Conservation (phyloP, 1,140 invertebrate species). For the Helicorthomorpha holstii region DNA sequence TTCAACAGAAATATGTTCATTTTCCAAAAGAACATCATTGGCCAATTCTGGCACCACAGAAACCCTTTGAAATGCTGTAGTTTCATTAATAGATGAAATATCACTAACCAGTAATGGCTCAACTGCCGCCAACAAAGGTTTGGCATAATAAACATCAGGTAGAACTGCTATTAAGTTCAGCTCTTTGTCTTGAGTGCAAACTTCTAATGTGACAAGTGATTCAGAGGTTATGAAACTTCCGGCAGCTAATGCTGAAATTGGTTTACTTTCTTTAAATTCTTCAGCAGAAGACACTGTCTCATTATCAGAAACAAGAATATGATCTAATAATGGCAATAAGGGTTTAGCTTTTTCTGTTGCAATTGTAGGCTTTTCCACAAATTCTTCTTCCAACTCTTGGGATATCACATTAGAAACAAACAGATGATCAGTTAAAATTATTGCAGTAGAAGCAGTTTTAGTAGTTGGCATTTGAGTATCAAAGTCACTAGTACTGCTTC, state of each 20-base stretch:
- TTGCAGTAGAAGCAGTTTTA: not conserved
- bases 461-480: not conserved
- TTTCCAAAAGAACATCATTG: not conserved
- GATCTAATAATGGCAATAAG: not conserved
- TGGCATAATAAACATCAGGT: not conserved
- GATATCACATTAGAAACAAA: conserved; percentile 5
- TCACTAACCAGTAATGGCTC: not conserved
- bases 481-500: no score
- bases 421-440: not conserved
- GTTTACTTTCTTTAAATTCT: not conserved
- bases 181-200: not conserved
- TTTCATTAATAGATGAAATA: conserved; percentile 10
- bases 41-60: not conserved
- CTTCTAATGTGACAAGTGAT: not conserved
- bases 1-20: not conserved
- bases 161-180: not conserved
- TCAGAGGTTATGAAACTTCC: not conserved
- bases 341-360: not conserved
- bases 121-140: not conserved
- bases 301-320: not conserved
- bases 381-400: conserved; percentile 8
- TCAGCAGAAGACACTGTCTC: not conserved
- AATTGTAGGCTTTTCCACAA: not conserved
- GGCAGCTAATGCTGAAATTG: not conserved
- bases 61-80: not conserved